Evolutionary conservation across 2,113 vertebrate genomes (phyloP), one percentile per base, ranked within the genome.

Genomic region (Coreoperca whiteheadi): DNA sequence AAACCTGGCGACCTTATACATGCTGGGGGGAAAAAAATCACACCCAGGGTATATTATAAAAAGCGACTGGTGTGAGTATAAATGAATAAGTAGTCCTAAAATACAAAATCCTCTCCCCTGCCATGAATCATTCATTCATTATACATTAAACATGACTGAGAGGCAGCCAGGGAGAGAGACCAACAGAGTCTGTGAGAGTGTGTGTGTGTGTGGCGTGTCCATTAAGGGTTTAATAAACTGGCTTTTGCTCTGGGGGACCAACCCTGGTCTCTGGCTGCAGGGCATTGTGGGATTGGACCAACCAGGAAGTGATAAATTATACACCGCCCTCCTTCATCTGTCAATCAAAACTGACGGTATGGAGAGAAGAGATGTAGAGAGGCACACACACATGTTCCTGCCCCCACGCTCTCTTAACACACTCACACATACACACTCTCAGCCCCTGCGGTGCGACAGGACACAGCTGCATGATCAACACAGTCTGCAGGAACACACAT

Each of bases 91-190:
- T 68, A 93, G 91, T 89, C 87, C 87, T 94, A 94, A 94, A 91
- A 91, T 93, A 92, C 75, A 82, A 87, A 92, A 89, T 85, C 88
- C 87, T 89, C 87, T 87, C 92, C 91, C 88, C 81, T 81, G 68
- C 84, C 89, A 95, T 95, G 89, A 95, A 95, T 95, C 93, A 95
- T 95, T 95, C 90, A 95, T 95, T 90, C 86, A 91, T 94, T 83
- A 91, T 92, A 89, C 92, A 95, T 95, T 95, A 95, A 94, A 94
- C 91, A 95, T 95, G 92, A 94, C 90, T 84, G 86, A 72, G 75
- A 85, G 65, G 81, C 85, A 85, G 75, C 76, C 68, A 85, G 79
- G 80, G 87, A 88, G 83, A 77, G 63, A 85, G 61, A 16, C 66
- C 59, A 73, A 61, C 82, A 83, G 64, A 68, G 81, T 39, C 6